Evolutionary conservation across 1,140 invertebrate genomes (phyloP), one percentile per base, ranked within the genome.

Genomic region (Drosophila parvula): DNA sequence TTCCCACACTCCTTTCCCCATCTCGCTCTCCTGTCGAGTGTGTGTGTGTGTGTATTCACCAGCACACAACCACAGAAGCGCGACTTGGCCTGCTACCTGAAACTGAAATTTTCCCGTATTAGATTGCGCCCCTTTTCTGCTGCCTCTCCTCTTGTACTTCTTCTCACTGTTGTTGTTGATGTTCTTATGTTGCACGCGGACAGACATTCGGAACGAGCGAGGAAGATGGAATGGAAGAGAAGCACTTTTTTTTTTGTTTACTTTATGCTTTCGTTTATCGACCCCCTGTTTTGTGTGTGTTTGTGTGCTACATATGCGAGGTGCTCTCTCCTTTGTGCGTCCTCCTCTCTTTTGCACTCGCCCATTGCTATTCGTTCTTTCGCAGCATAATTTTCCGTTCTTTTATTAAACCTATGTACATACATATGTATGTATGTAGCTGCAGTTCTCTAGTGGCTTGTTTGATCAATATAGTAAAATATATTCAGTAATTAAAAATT

Each of bases 191-290:
- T 88, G 83, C 83, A 86, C 68, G 83, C 83, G 71, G 76, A 75
- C 78, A 63, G 63, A 73, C 59, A 71, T 57, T 61, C 61, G 44
- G 57, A 63, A 74, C 65, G 75, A 86, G 67, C 64, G 53, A 48
- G 63, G 36, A 50, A 55, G 60, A 48, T 44, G 44, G 40, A 71
- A 34, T 76, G 53, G 45, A 50, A 67, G 53, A 69, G 51, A 74
- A 78, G 71, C 60, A 79, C n/a, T n/a, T n/a, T 84, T 84, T 82
- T 50, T 86, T 88, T 88, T 88, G 83, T 88, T 88, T 88, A 88
- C 83, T 81, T 88, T 88, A 86, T 85, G 85, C 85, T 90, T 90
- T 90, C 86, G 86, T 90, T 90, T 90, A 90, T 90, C 81, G 86
- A 90, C 85, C 86, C 85, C 86, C 86, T 86, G 85, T 90, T 89